Percentiles rank a stretch among this genome's conserved stretches.
These are phyloP conservation scores for Deroplatys truncata DNA, from an alignment of 2,888 invertebrate genomes.

Conservation along the genomic window DNA sequence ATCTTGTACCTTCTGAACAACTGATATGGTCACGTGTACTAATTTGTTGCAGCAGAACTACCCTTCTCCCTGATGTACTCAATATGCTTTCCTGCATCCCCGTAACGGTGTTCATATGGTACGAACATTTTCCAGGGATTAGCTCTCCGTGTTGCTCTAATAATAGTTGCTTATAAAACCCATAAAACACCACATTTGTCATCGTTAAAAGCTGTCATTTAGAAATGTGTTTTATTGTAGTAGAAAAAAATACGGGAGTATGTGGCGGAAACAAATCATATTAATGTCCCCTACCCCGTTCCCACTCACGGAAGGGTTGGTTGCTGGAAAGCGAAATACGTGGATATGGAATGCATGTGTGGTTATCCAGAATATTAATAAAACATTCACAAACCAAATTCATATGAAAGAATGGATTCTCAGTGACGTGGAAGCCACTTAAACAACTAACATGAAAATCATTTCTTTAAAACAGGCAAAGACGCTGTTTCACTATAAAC, in stretches of 20 bases:
- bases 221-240: background rate
- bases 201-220: conserved; percentile 1
- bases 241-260: background rate
- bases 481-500: too few species aligned
- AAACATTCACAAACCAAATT: background rate
- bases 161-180: background rate
- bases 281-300: background rate
- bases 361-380: background rate
- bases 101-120: background rate
- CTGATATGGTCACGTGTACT: background rate
- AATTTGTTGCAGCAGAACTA: background rate
- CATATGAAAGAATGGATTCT: background rate
- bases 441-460: background rate
- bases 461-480: too few species aligned
- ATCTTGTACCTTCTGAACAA: too few species aligned
- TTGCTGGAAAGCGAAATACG: background rate
- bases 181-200: conserved; percentile 3
- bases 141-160: background rate
- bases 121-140: background rate
- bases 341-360: background rate
- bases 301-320: background rate
- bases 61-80: background rate
- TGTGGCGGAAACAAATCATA: background rate
- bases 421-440: background rate
- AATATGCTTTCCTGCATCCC: background rate